These are phyloP conservation scores for Syngnathus scovelli DNA, from an alignment of 2,113 vertebrate species.

Conservation along the genomic window DNA sequence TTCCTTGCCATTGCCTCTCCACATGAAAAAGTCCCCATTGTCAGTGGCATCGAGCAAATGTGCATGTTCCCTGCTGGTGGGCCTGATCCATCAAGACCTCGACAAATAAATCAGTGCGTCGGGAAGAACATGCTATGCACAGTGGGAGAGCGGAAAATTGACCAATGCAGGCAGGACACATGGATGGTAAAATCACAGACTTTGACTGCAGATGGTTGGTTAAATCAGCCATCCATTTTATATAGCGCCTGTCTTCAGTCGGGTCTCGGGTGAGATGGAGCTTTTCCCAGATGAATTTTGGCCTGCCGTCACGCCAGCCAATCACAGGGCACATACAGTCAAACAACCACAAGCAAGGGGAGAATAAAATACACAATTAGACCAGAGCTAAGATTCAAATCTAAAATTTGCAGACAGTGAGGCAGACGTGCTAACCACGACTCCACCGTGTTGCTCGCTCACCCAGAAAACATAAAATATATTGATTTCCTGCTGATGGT, in stretches of 20 bases:
- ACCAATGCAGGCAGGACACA: constrained; percentile 9
- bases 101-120: constrained; percentile 42
- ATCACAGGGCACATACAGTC: not conserved
- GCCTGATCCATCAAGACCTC: constrained; percentile 46
- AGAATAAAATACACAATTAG: not conserved
- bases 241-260: not conserved
- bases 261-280: not conserved
- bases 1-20: constrained; percentile 16
- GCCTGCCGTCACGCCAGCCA: not conserved
- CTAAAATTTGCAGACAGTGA: not conserved
- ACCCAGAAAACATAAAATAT: not conserved
- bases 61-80: constrained; percentile 49
- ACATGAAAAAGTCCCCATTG: constrained; percentile 35
- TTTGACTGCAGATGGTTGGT: not conserved
- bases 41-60: constrained; percentile 32
- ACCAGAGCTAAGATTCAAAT: too few species aligned
- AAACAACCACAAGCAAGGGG: not conserved
- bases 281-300: not conserved
- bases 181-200: constrained; percentile 14
- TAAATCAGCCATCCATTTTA: not conserved
- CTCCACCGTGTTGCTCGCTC: not conserved
- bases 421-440: not conserved
- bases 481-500: not conserved
- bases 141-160: constrained; percentile 13
- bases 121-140: constrained; percentile 26